Evolutionary conservation across 1,140 invertebrate species (phyloP).

Genomic region (Drosophila serrata): DNA sequence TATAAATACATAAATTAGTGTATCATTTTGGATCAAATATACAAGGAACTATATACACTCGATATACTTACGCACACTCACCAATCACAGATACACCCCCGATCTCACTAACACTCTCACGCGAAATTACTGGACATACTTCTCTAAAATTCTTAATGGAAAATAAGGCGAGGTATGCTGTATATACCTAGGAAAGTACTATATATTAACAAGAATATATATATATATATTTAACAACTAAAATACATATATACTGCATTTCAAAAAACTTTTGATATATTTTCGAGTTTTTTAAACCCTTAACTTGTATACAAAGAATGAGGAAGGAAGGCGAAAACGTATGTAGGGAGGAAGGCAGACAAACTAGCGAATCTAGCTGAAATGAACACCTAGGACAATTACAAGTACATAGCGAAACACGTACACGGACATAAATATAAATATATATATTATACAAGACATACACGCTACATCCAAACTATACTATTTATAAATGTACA

Average conservation of each 20-base stretch:
- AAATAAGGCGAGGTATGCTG: slow-evolving; percentile 47
- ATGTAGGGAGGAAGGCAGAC: slow-evolving; percentile 41
- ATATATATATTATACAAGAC: slow-evolving; percentile 56
- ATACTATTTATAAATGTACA: slow-evolving; percentile 68
- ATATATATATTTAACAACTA: slow-evolving; percentile 62
- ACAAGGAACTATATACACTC: slow-evolving; percentile 51
- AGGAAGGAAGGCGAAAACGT: slow-evolving; percentile 22
- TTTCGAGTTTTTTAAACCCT: slow-evolving; percentile 74
- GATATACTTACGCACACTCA: slow-evolving; percentile 44
- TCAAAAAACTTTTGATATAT: slow-evolving; percentile 78
- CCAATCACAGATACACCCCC: slow-evolving; percentile 9
- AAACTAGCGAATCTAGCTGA: slow-evolving; percentile 76
- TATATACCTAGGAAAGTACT: slow-evolving; percentile 58
- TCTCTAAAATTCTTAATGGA: slow-evolving; percentile 53
- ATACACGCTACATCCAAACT: slow-evolving; percentile 59
- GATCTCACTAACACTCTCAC: slow-evolving; percentile 13
- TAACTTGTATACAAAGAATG: slow-evolving; percentile 71
- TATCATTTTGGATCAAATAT: slow-evolving; percentile 59
- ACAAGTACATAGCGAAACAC: slow-evolving; percentile 50
- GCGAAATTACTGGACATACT: slow-evolving; percentile 53
- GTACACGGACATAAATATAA: slow-evolving; percentile 49
- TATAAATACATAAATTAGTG: slow-evolving; percentile 51
- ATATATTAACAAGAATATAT: slow-evolving; percentile 45
- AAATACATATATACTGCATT: slow-evolving; percentile 77
- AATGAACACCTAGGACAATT: slow-evolving; percentile 74